Percentiles rank a stretch among this genome's conserved stretches.
These are phyloP conservation scores for Megalonaias nervosa DNA, from an alignment of 1,140 invertebrate species.

Conservation along the genomic window DNA sequence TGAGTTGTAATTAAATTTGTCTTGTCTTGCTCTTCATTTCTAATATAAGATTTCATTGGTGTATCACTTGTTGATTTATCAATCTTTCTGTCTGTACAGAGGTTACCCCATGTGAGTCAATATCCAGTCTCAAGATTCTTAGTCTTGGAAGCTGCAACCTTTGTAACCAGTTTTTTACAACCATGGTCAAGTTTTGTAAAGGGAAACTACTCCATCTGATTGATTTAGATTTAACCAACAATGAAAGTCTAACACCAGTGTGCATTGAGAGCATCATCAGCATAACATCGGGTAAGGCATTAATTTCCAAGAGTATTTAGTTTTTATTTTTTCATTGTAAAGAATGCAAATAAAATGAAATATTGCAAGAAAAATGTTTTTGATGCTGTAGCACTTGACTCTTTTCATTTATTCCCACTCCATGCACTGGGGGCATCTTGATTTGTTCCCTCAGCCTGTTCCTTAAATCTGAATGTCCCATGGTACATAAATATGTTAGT, in stretches of 20 bases:
- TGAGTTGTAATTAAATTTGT: too few species aligned
- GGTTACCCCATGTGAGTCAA: background rate
- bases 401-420: too few species aligned
- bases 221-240: constrained; percentile 52
- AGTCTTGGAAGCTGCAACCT: constrained; percentile 47
- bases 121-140: constrained; percentile 39
- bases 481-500: too few species aligned
- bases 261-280: constrained; percentile 40
- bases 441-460: too few species aligned
- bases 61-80: background rate
- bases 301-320: too few species aligned
- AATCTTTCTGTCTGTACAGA: constrained; percentile 24
- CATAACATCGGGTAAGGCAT: constrained; percentile 39
- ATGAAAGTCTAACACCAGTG: constrained; percentile 40
- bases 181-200: constrained; percentile 32
- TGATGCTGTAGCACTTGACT: too few species aligned
- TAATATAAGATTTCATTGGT: background rate
- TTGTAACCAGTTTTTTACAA: constrained; percentile 42
- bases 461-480: too few species aligned
- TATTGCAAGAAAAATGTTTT: too few species aligned
- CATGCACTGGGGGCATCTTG: too few species aligned
- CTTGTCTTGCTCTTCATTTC: too few species aligned
- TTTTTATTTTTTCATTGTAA: too few species aligned
- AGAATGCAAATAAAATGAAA: too few species aligned
- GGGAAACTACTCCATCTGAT: constrained; percentile 46